These are phyloP conservation scores for Castor canadensis DNA, from an alignment of 2,113 vertebrate species.

Conservation along the genomic window DNA sequence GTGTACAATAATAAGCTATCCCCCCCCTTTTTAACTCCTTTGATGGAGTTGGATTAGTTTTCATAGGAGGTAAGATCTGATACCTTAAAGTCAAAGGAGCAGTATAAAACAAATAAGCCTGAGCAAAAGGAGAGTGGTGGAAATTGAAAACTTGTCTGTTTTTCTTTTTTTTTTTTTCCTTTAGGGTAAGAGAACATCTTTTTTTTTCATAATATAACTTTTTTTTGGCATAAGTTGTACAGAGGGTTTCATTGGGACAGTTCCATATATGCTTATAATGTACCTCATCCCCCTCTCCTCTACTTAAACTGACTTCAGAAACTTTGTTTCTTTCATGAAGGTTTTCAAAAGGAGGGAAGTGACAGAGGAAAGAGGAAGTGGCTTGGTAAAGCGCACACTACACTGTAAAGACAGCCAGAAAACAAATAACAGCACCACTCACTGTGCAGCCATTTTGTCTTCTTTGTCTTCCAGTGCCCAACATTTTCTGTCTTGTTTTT, in stretches of 20 bases:
- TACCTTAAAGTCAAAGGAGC: neutral
- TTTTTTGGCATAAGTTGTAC: too few species aligned
- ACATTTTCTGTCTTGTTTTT: accelerated
- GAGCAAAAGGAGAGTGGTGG: neutral
- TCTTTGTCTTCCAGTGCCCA: too few species aligned
- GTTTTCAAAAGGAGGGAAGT: neutral
- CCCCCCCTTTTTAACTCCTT: neutral
- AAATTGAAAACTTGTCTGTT: neutral
- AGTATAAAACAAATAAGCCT: too few species aligned
- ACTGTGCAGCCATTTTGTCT: neutral
- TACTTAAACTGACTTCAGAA: too few species aligned
- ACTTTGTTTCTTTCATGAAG: neutral
- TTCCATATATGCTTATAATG: too few species aligned
- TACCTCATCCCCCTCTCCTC: too few species aligned
- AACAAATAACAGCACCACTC: neutral
- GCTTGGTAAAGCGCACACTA: neutral
- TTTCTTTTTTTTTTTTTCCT: too few species aligned
- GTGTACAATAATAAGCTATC: neutral
- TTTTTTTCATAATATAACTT: too few species aligned
- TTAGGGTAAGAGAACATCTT: too few species aligned
- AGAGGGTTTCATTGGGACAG: too few species aligned
- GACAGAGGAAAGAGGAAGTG: neutral
- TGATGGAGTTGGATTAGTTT: neutral
- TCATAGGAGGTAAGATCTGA: neutral
- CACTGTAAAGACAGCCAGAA: neutral